A percentile compares a stretch with the other conserved stretches of the same genome.
phyloP scores from a whole-genome alignment of 1,140 invertebrate genomes.

The Geopemphigus sp. region DNA sequence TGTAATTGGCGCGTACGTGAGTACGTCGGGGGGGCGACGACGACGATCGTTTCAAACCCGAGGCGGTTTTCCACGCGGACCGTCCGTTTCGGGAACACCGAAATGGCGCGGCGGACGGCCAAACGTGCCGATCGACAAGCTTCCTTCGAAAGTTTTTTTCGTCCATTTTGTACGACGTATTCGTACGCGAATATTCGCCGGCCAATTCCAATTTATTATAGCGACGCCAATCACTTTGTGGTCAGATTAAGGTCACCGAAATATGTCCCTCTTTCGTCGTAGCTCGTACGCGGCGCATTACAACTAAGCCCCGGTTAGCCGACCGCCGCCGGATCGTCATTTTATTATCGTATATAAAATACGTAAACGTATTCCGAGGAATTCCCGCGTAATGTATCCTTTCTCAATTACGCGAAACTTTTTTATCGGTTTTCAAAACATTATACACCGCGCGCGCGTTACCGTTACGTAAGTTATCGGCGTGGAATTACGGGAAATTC shows the following conservation, averaged over 20 bases:
- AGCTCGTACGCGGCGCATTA: background rate
- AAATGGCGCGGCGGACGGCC: too few relatives aligned
- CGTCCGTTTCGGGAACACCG: too few relatives aligned
- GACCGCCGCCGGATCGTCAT: background rate
- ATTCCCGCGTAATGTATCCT: background rate
- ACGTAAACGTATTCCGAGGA: background rate
- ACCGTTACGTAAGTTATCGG: too few relatives aligned
- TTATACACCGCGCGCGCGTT: too few relatives aligned
- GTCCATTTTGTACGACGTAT: too few relatives aligned
- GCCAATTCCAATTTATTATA: background rate
- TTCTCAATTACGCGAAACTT: background rate
- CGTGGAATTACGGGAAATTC: background rate
- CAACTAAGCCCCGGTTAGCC: background rate
- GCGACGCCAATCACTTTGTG: background rate
- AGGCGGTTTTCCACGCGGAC: too few relatives aligned
- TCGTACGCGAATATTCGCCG: background rate
- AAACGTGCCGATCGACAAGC: too few relatives aligned
- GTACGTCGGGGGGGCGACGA: too few relatives aligned
- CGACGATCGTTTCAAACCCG: too few relatives aligned
- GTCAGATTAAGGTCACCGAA: constrained; percentile 4
- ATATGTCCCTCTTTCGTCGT: background rate
- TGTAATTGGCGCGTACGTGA: too few relatives aligned
- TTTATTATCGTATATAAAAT: constrained; percentile 1
- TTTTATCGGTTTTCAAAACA: too few relatives aligned
- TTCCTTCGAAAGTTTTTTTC: too few relatives aligned